phyloP scores from a whole-genome alignment of 2,797 vertebrate genomes.

The Meriones psammophilus region DNA sequence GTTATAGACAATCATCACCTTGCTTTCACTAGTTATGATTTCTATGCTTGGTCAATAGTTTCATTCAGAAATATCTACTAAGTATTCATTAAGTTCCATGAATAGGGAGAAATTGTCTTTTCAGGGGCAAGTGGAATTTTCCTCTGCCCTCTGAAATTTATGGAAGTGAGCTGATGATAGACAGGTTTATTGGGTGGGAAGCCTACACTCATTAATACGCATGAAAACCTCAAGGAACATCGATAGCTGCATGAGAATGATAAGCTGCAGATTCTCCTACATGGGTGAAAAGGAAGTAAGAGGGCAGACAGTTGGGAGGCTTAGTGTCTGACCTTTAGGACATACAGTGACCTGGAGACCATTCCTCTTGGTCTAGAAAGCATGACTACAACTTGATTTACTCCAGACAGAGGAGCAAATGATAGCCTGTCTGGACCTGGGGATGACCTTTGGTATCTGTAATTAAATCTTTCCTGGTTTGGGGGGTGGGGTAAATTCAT shows the following conservation, averaged over 20 bases:
- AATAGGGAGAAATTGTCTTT: neutral
- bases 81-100: neutral
- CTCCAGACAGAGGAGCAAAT: neutral
- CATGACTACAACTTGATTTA: neutral
- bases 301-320: neutral
- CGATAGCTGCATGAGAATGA: neutral
- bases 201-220: neutral
- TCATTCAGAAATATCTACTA: conserved; percentile 27
- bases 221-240: neutral
- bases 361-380: neutral
- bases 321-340: neutral
- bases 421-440: no score
- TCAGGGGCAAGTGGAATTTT: neutral
- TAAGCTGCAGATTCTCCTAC: neutral
- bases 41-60: neutral
- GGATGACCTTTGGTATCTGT: neutral
- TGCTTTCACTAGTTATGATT: conserved; percentile 43
- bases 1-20: conserved; percentile 18
- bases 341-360: neutral
- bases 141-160: neutral
- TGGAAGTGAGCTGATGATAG: neutral
- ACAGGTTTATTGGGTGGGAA: neutral
- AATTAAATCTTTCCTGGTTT: neutral
- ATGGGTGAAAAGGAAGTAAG: neutral
- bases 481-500: neutral